Base-by-base conservation (phyloP, 2,888 invertebrate species). In the Adela reaumurella region DNA sequence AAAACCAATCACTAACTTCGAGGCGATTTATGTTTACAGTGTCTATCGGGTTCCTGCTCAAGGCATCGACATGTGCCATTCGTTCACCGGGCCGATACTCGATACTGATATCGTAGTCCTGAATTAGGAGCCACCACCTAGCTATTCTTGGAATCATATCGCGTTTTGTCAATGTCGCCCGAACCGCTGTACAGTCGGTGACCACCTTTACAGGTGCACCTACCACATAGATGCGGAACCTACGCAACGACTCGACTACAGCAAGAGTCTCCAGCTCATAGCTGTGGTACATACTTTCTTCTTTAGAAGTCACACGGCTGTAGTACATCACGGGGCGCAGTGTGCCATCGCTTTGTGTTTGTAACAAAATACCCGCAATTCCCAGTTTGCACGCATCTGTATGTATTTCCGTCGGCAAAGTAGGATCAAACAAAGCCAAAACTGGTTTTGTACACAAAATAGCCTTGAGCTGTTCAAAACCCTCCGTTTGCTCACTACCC, bases 371-470 rank as follows among this genome's bases (percentile, higher is more conserved):
- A 6, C 56, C 59, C 56, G 56, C 8, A n/a, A 62, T 17, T 3
- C 61, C 61, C 1, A 52, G 19, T 10, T 53, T 43, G 47, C 60
- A 58, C 0, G n/a, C n/a, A n/a, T n/a, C n/a, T n/a, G n/a, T n/a
- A n/a, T n/a, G n/a, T n/a, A n/a, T n/a, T n/a, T n/a, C 62, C 62
- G 48, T 62, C 62, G 0, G 62, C 62, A 29, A 62, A 61, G 1
- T 24, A 1, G 50, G 53, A 24, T 58, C 51, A 46, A 52, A 58
- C 5, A 59, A 46, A 1, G 52, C 53, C 17, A 63, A 43, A 0
- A 62, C 51, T n/a, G 56, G 55, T 45, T 52, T 49, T 8, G 19
- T 45, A 1, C 44, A 44, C 3, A 62, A 46, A 2, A 29, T 44
- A n/a, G 28, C 14, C 44, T 58, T 59, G 41, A 62, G 46, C n/a